Conservation (phyloP, 2,888 invertebrate genomes). For the Trilocha varians region DNA sequence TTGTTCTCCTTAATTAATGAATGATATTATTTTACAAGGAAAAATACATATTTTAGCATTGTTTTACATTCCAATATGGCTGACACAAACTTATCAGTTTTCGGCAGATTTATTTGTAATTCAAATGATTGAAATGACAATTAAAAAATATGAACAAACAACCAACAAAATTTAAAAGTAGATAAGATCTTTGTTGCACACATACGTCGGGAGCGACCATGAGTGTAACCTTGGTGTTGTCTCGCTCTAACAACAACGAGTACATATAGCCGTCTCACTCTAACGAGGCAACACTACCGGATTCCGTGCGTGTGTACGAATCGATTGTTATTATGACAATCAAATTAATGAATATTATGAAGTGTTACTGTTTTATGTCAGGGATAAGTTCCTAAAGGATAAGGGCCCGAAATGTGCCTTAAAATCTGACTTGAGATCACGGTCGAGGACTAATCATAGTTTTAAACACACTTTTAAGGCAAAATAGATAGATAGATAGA, state of each 20-base stretch:
- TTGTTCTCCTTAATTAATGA: no score
- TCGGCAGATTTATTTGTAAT: no score
- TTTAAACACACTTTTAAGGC: no score
- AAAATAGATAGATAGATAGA: no score
- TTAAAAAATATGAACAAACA: background rate
- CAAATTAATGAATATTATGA: background rate
- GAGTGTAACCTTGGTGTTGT: conserved; percentile 57
- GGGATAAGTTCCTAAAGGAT: no score
- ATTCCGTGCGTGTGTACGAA: conserved; percentile 41
- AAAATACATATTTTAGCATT: no score
- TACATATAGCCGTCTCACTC: conserved; percentile 32
- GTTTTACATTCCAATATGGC: no score
- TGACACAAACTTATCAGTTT: no score
- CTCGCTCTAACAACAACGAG: conserved; percentile 32
- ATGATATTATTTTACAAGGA: no score
- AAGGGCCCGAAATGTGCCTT: no score
- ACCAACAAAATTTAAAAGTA: background rate
- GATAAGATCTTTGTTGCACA: background rate
- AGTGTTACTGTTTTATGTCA: background rate
- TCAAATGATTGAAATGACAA: background rate
- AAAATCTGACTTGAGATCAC: no score
- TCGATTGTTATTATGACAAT: background rate
- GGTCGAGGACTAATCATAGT: no score
- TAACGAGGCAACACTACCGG: conserved; percentile 50
- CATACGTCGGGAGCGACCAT: conserved; percentile 41